Base-by-base conservation (phyloP, 2,797 vertebrate genomes). In the Phaenicophaeus curvirostris region DNA sequence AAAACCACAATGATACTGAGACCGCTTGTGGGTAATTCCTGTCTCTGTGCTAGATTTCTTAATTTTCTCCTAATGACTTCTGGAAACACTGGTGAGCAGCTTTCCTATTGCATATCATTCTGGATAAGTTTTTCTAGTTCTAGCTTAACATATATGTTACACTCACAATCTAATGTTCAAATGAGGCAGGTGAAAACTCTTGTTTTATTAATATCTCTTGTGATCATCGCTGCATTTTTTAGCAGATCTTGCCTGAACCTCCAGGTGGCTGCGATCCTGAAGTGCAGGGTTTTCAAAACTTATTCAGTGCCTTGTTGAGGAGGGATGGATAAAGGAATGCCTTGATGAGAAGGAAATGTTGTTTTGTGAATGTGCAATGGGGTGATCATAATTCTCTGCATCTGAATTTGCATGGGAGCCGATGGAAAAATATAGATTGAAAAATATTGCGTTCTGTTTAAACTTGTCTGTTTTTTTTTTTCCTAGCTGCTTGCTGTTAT, bases 391-490 rank as follows among this genome's bases (percentile, higher is more conserved):
- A 66, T 51, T 76, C 59, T 46, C 39, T 6, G 31, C 66, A 53
- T 84, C 86, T 93, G 91, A 89, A 41, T 41, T n/a, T 42, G 85
- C 0, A 66, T 81, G 71, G 91, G 85, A 89, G 83, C 77, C 2
- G 6, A 62, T 0, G 59, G 79, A 85, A 61, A 86, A 92, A 66
- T 48, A 37, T 27, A 35, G 39, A 59, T 89, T 48, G 42, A 58
- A 81, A 89, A 94, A 59, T 77, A 61, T 46, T 85, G 79, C 84
- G 81, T 71, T 85, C 89, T 57, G 7, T 74, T 48, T 83, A 89
- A 93, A 89, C 46, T 75, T 85, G 46, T 19, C 76, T 48, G n/a
- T 9, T 39, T 71, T 96, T 79, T 46, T 21, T 48, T 44, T 18
- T 44, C 44, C 20, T 31, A 81, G 87, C 53, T 51, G 66, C 55